Base-by-base conservation (phyloP, 2,797 vertebrate genomes). In the Huso huso region DNA sequence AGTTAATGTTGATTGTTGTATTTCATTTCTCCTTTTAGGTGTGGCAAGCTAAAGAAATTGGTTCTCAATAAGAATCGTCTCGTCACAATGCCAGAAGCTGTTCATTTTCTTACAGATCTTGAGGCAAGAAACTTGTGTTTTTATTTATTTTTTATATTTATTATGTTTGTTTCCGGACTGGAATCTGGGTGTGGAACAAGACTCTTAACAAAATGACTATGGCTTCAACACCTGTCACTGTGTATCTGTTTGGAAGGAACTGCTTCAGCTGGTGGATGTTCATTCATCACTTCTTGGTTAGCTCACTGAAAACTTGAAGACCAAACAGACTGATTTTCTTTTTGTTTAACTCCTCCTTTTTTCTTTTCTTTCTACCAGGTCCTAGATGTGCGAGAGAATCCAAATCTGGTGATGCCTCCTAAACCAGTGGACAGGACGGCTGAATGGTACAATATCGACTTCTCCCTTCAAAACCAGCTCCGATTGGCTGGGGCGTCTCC, bases 381-480 rank as follows among this genome's bases (percentile, higher is more conserved):
- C 66, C 84, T 99, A 72, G 97, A 99, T 0, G 94, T 99, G 58
- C 90, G 96, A 0, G 96, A 99, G 78, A 99, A 99, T 80, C 96
- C 96, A 63, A 99, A 79, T 81, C 83, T 99, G 68, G 94, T 99
- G 80, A 99, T 99, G 95, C 96, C 97, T 0, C 97, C 96, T 0
- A 99, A 99, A 74, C 97, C 95, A 0, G 82, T 87, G 0, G 96
- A 99, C 85, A 81, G 74, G 3, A 81, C 83, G 0, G 86, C 95
- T 0, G 95, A 99, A 82, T 98, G 88, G 88, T 99, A 99, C 93
- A 98, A 98, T 88, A 99, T 99, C 0, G 97, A 99, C 84, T 99
- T 99, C 84, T 99, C 97, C 0, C 86, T 99, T 57, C 96, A 94
- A 83, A 99, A 99, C 86, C 97, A 99, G 81, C 89, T 99, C 23